A percentile compares a stretch with the other conserved stretches of the same genome.
Conservation (phyloP, 2,113 vertebrate genomes). For the Heloderma charlesbogerti region DNA sequence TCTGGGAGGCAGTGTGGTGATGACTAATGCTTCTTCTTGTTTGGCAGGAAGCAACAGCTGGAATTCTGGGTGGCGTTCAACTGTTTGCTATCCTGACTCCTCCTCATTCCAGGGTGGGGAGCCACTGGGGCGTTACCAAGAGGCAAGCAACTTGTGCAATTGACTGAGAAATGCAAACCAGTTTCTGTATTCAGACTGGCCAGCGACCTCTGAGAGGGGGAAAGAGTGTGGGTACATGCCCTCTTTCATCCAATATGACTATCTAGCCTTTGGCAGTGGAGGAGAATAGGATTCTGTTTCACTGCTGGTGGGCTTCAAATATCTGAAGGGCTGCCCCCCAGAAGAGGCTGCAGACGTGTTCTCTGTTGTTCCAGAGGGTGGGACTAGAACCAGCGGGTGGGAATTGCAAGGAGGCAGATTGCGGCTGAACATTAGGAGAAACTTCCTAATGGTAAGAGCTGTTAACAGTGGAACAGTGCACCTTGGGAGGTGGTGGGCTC, state of each 20-base stretch:
- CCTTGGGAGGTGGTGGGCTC: neutral
- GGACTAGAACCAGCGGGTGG: neutral
- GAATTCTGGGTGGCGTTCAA: slow-evolving; percentile 69
- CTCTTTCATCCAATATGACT: neutral
- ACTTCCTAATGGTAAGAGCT: neutral
- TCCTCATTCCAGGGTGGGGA: slow-evolving; percentile 69
- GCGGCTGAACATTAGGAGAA: neutral
- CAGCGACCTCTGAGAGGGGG: neutral
- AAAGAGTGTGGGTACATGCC: neutral
- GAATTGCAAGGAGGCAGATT: neutral
- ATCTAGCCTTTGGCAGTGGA: neutral
- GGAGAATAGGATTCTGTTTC: neutral
- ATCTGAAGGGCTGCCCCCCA: neutral
- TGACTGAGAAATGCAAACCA: slow-evolving; percentile 21
- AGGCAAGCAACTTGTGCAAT: slow-evolving; percentile 63
- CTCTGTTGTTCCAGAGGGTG: neutral
- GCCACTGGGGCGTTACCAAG: slow-evolving; percentile 43
- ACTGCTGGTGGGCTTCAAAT: neutral
- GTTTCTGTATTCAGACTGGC: neutral
- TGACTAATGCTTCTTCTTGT: slow-evolving; percentile 67
- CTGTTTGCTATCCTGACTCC: slow-evolving; percentile 66
- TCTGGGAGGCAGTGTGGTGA: neutral
- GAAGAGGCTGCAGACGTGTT: neutral
- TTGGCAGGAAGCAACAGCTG: slow-evolving; percentile 34
- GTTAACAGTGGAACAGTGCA: neutral